Evolutionary conservation across 2,797 vertebrate species (phyloP).

Genomic region (Iguana delicatissima): DNA sequence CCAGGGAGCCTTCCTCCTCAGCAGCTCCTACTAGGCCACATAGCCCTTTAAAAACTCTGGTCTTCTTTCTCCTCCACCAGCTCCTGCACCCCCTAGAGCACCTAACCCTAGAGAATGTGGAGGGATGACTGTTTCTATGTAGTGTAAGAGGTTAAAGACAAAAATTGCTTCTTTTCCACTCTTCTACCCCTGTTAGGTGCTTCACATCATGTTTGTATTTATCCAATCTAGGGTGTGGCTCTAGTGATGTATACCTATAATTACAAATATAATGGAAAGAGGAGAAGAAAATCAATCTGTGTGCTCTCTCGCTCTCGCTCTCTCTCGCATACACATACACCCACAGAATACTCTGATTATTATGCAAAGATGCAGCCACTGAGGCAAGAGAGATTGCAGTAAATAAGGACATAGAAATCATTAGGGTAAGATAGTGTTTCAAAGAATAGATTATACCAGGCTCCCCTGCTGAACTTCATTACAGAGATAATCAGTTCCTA

Average conservation of each 20-base stretch:
- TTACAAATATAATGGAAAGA: conserved; percentile 34
- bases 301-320: background rate
- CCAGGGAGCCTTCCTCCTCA: no score
- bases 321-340: background rate
- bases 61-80: no score
- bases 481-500: conserved; percentile 54
- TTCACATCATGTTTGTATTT: conserved; percentile 27
- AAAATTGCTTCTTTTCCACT: background rate
- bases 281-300: conserved; percentile 33
- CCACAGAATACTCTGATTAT: conserved; percentile 39
- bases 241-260: conserved; percentile 28
- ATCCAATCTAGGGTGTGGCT: conserved; percentile 18
- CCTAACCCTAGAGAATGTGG: no score
- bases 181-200: conserved; percentile 1
- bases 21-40: no score
- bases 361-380: conserved; percentile 52
- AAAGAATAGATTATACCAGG: conserved; percentile 49
- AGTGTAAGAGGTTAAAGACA: background rate
- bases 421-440: conserved; percentile 58
- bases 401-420: conserved; percentile 53
- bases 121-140: background rate
- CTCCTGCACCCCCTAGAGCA: no score
- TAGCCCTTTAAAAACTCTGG: no score
- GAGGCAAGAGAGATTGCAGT: conserved; percentile 54
- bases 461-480: conserved; percentile 52